Evolutionary conservation across 2,888 invertebrate species (phyloP).

Genomic region (Corythucha ciliata): DNA sequence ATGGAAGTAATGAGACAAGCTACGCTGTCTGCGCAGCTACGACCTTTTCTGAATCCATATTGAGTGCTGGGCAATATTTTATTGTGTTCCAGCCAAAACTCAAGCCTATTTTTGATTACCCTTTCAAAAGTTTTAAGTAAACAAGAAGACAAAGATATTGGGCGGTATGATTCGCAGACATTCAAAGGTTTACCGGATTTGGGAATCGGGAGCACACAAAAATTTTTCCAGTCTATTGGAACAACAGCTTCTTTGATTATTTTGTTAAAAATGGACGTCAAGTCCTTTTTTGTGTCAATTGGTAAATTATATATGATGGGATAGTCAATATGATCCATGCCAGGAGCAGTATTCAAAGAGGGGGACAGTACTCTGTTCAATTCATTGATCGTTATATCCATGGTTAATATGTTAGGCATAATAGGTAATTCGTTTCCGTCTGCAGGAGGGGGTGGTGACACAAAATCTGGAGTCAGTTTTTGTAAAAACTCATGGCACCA

Average conservation of each 20-base stretch:
- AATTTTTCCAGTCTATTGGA: slow-evolving; percentile 16
- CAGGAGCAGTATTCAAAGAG: slow-evolving; percentile 22
- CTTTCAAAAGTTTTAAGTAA: slow-evolving; percentile 24
- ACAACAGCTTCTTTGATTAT: neutral
- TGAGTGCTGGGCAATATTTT: slow-evolving; percentile 18
- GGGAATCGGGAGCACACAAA: slow-evolving; percentile 15
- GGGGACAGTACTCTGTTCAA: too few relatives aligned
- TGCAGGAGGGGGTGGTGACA: too few relatives aligned
- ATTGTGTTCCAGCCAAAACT: slow-evolving; percentile 24
- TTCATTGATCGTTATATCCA: too few relatives aligned
- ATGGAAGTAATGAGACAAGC: slow-evolving; percentile 8
- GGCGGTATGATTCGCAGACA: slow-evolving; percentile 20
- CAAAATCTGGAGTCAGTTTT: neutral
- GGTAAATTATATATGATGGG: slow-evolving; percentile 17
- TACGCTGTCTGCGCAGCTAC: slow-evolving; percentile 18
- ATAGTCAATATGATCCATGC: slow-evolving; percentile 20
- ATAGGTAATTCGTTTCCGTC: too few relatives aligned
- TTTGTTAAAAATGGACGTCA: too few relatives aligned
- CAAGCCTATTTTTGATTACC: slow-evolving; percentile 17
- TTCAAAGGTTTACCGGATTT: slow-evolving; percentile 22
- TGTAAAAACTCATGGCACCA: slow-evolving; percentile 3
- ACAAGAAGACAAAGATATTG: slow-evolving; percentile 24
- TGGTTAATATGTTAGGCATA: too few relatives aligned
- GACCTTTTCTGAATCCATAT: slow-evolving; percentile 22
- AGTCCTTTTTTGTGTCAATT: too few relatives aligned